Base-by-base conservation (phyloP, 2,797 vertebrate species). In the Adelosebastes latens region DNA sequence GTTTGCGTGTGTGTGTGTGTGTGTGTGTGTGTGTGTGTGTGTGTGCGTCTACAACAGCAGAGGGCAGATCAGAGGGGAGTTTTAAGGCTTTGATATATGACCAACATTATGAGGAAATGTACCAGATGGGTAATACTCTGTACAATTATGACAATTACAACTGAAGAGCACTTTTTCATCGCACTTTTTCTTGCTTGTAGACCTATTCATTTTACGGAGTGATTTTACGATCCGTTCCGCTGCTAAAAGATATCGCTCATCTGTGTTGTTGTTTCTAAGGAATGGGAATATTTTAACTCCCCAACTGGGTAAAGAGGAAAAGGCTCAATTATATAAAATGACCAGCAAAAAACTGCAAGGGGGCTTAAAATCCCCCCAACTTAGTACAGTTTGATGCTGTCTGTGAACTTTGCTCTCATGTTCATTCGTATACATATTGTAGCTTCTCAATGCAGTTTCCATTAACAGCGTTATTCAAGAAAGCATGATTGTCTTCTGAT, bases 101-200 rank as follows among this genome's bases (percentile, higher is more conserved):
- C 70, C 84, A 73, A 80, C 87, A 88, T 93, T 92, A 90, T 53
- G 64, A 79, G 75, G 79, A 85, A 87, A 86, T 60, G 76, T 80
- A 87, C 63, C 90, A 93, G 91, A 93, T 91, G 91, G 88, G 87
- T 72, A 79, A 91, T 87, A 80, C 75, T 86, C 69, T 81, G 75
- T 88, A 76, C 79, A 75, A 88, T 92, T 89, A 92, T 86, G 83
- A 91, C 93, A 91, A 91, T 93, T 90, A 91, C 42, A 85, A 64
- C 82, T 73, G 32, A 77, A 60, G 56, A 90, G 80, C 61, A 85
- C 73, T 92, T 85, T 79, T 83, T 88, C 74, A 89, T 65, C 13
- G 80, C 61, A 84, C 29, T 92, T 85, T 79, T 83, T 88, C 46
- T 83, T 87, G 71, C 80, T 77, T 34, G 69, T 83, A 68, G 65